Percentiles rank a stretch among this genome's conserved stretches.
Evolutionary conservation across 2,113 vertebrate species (phyloP).

Genomic region (Neofelis nebulosa): DNA sequence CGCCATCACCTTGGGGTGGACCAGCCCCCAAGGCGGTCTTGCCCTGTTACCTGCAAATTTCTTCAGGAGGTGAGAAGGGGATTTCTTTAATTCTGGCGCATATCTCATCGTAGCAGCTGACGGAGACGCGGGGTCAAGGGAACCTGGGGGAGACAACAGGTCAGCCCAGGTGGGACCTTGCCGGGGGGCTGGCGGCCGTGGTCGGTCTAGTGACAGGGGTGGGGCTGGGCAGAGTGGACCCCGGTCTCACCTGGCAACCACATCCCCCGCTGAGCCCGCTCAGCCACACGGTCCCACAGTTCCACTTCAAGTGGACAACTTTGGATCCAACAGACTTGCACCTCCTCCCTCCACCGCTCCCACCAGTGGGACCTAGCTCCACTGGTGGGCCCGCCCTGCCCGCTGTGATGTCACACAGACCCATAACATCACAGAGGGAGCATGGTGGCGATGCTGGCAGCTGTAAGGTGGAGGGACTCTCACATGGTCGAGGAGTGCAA

Average conservation of each 20-base stretch:
- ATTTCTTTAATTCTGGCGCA: not conserved
- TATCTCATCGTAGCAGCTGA: fast-evolving
- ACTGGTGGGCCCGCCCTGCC: no score
- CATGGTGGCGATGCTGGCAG: not conserved
- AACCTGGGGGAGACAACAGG: not conserved
- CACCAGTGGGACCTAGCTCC: not conserved
- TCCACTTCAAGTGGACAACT: not conserved
- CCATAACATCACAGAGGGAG: not conserved
- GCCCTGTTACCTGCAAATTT: slow-evolving; percentile 48
- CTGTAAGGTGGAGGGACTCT: not conserved
- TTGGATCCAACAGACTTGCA: not conserved
- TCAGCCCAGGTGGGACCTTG: not conserved
- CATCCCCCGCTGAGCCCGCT: no score
- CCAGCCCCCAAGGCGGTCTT: no score
- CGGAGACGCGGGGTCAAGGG: not conserved
- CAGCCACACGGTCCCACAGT: fast-evolving
- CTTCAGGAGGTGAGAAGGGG: slow-evolving; percentile 16
- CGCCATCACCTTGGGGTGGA: no score
- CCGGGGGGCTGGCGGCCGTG: fast-evolving
- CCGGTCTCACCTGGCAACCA: not conserved
- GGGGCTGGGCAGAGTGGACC: fast-evolving
- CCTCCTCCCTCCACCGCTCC: not conserved
- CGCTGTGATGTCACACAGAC: slow-evolving; percentile 56
- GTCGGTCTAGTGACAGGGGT: fast-evolving
- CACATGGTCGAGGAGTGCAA: fast-evolving